Conservation (phyloP, 2,113 vertebrate genomes). For the Poeciliopsis turrubarensis region DNA sequence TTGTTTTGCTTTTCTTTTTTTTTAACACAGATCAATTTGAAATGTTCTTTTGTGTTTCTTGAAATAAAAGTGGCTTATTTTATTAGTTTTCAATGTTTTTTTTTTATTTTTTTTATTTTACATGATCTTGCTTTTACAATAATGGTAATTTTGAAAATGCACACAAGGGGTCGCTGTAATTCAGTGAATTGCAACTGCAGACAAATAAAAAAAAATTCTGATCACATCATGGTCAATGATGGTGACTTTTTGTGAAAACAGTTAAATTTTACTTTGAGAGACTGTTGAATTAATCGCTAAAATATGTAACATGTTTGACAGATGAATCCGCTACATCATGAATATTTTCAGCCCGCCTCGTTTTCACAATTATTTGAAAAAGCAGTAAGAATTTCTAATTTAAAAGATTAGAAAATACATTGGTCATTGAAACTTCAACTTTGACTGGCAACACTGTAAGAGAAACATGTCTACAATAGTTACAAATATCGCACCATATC, state of each 20-base stretch:
- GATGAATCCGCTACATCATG: neutral
- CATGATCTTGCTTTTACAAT: neutral
- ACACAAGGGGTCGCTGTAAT: conserved; percentile 53
- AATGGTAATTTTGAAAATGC: conserved; percentile 1
- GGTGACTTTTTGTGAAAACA: neutral
- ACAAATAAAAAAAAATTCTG: neutral
- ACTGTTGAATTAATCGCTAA: neutral
- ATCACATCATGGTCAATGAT: neutral
- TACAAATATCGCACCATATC: neutral
- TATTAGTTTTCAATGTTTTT: neutral
- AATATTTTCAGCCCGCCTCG: neutral
- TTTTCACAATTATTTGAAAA: neutral
- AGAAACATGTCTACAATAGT: neutral
- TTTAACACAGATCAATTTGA: neutral
- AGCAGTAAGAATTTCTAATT: neutral
- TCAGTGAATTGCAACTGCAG: neutral
- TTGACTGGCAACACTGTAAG: neutral
- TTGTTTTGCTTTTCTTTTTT: neutral
- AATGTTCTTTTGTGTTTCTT: neutral
- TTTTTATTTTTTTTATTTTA: too few species aligned
- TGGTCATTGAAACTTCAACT: neutral
- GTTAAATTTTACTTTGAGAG: neutral
- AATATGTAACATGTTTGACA: neutral
- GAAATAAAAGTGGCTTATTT: conserved; percentile 13
- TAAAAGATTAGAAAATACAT: neutral